phyloP scores from a whole-genome alignment of 2,113 vertebrate genomes.

The Cyphomyrus discorhynchus region DNA sequence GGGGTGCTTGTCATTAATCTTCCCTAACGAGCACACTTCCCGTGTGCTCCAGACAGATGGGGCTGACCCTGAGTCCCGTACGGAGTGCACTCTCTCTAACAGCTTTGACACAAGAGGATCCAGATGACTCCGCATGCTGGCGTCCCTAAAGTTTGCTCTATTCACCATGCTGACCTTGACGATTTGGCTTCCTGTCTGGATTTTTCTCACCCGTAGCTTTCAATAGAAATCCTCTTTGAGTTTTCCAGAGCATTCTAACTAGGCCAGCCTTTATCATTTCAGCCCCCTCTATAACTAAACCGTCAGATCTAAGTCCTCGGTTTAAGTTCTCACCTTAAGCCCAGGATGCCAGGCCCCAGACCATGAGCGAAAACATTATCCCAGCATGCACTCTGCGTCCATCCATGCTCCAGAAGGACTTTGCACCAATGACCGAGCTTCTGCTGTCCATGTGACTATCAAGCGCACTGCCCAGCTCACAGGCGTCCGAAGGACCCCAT shows the following conservation, averaged over 20 bases:
- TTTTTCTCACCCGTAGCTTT: not conserved
- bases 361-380: not conserved
- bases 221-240: not conserved
- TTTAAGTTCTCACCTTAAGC: not conserved
- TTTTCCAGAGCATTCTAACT: not conserved
- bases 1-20: slow-evolving; percentile 61
- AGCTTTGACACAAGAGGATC: not conserved
- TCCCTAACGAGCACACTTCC: slow-evolving; percentile 62
- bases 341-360: not conserved
- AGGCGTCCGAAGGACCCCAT: not conserved
- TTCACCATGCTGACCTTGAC: too few species aligned
- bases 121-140: not conserved
- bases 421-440: not conserved
- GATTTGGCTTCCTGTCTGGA: not conserved
- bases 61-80: slow-evolving; percentile 47
- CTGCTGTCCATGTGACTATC: not conserved
- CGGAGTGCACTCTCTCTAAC: not conserved
- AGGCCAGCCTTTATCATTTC: not conserved
- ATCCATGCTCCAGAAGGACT: not conserved
- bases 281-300: not conserved
- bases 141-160: not conserved
- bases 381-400: not conserved
- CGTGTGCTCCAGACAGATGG: slow-evolving; percentile 35
- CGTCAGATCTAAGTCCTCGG: not conserved
- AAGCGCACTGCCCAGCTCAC: not conserved